Percentiles rank a stretch among this genome's conserved stretches.
These are phyloP conservation scores for Bemisia tabaci DNA, from an alignment of 1,140 invertebrate species.

Conservation along the genomic window DNA sequence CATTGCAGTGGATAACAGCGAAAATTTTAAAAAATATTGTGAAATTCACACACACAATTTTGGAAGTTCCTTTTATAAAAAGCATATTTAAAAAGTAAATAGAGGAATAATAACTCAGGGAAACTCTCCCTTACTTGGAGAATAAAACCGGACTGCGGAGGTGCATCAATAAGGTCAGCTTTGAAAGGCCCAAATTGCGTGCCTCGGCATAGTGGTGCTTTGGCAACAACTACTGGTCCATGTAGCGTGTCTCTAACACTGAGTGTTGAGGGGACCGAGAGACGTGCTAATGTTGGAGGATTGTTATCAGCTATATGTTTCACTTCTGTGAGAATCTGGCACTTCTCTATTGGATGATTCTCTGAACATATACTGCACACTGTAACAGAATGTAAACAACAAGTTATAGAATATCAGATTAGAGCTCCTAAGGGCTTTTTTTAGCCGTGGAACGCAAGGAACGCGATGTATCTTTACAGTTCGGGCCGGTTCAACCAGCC, in stretches of 20 bases:
- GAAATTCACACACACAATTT: too few species aligned
- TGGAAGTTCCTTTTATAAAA: too few species aligned
- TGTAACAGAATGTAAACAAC: slow-evolving; percentile 12
- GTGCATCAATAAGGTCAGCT: slow-evolving; percentile 7
- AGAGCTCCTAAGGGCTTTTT: too few species aligned
- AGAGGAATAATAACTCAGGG: too few species aligned
- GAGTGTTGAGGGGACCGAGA: slow-evolving; percentile 7
- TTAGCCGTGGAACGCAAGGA: too few species aligned
- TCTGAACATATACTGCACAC: slow-evolving; percentile 32
- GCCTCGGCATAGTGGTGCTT: slow-evolving; percentile 10
- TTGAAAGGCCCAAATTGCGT: slow-evolving; percentile 11
- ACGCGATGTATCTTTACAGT: too few species aligned
- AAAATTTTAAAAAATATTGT: too few species aligned
- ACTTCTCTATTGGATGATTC: slow-evolving; percentile 29
- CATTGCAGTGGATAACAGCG: too few species aligned
- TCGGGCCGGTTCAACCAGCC: too few species aligned
- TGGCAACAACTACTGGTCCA: slow-evolving; percentile 1
- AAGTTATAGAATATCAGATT: neutral
- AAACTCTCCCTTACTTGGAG: slow-evolving; percentile 7
- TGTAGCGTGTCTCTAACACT: neutral
- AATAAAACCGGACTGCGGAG: slow-evolving; percentile 2
- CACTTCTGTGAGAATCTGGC: slow-evolving; percentile 27
- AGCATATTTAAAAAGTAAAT: too few species aligned
- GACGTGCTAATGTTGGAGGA: slow-evolving; percentile 12
- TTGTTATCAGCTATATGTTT: slow-evolving; percentile 18